Base-by-base conservation (phyloP, 2,797 vertebrate genomes). In the Orientallactaga sibirica region DNA sequence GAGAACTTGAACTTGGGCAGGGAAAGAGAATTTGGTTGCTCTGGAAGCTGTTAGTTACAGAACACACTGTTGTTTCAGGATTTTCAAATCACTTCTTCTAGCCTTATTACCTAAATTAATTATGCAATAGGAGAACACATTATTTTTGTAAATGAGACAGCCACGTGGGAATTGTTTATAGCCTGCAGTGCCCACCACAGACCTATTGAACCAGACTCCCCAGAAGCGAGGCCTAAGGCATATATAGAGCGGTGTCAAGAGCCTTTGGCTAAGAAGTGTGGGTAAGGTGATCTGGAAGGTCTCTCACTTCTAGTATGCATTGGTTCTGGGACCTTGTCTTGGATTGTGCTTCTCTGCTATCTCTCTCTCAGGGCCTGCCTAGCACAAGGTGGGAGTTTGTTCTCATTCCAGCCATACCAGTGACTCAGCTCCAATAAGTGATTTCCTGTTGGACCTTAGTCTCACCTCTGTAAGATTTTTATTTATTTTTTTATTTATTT, bases 81-180 rank as follows among this genome's bases (percentile, higher is more conserved):
- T 81, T 93, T 93, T 74, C 10, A 92, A 86, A 74, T 66, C 41
- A 5, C 62, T 85, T 81, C n/a, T 78, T 76, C 62, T 41, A 89
- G 78, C 6, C 25, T 92, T 88, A 4, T 66, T 73, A 41, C 22
- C 78, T 37, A 33, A 71, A 84, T n/a, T 64, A 84, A 48, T 90
- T 83, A 19, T 4, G 37, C 20, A 70, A 74, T 58, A 67, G 79
- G 86, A 75, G 37, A 74, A 86, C 6, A 62, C 25, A 48, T 84
- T 86, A 19, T 74, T 90, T 94, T 83, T 33, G 74, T 73, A 22
- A 22, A 11, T 25, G 58, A 37, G 22, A 66, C 29, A 71, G n/a
- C 5, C 70, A 22, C 4, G 48, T 58, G 55, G 55, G 55, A 58
- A 11, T 58, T 14, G 10, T 58, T 55, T 20, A 16, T 29, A 78